Percentiles rank a stretch among this genome's conserved stretches.
Conservation (phyloP, 2,888 invertebrate genomes). For the Mermis nigrescens region DNA sequence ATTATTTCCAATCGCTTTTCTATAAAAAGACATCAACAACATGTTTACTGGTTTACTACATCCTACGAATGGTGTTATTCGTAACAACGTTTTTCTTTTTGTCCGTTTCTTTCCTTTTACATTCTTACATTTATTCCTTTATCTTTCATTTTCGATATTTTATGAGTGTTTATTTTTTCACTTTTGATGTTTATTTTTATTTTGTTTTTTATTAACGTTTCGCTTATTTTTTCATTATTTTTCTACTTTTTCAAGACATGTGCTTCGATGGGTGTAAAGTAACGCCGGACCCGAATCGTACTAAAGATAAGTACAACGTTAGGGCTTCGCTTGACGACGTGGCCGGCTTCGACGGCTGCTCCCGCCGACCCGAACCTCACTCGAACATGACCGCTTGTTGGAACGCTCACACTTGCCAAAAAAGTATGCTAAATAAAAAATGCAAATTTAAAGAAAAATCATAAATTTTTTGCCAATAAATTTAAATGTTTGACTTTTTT, state of each 20-base stretch:
- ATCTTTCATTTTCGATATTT: too few species aligned
- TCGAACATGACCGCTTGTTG: background rate
- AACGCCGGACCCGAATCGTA: too few species aligned
- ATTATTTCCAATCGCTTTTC: too few species aligned
- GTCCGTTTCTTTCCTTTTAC: too few species aligned
- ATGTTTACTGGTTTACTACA: too few species aligned
- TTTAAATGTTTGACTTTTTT: background rate
- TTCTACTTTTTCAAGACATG: background rate
- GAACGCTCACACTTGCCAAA: background rate
- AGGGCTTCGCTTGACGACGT: background rate
- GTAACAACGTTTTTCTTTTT: too few species aligned
- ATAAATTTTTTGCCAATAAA: too few species aligned
- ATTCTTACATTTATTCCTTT: too few species aligned
- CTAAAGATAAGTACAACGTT: background rate
- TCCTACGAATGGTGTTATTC: too few species aligned
- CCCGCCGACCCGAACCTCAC: background rate
- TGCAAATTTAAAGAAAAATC: too few species aligned
- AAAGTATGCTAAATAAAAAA: background rate
- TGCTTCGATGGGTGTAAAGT: background rate
- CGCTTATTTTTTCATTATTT: background rate
- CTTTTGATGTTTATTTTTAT: background rate
- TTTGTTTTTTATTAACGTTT: background rate
- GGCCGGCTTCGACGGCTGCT: background rate
- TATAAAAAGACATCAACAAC: too few species aligned
- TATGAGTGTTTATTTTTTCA: background rate